Conservation (phyloP, 1,140 invertebrate genomes). For the Dendrolimus kikuchii region DNA sequence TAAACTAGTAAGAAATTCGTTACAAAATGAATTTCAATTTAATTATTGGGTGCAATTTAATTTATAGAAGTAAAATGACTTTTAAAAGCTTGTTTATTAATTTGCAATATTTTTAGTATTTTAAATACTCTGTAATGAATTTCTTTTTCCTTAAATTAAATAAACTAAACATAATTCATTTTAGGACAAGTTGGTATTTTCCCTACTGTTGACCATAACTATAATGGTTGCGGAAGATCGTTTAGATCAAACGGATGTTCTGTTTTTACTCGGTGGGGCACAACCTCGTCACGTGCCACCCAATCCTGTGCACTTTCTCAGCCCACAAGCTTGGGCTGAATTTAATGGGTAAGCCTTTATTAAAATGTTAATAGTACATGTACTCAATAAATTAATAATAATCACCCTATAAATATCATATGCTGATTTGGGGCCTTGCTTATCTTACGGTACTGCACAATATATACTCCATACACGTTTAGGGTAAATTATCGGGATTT, state of each 20-base stretch:
- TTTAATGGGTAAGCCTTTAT: constrained; percentile 47
- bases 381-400: too few relatives aligned
- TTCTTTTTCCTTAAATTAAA: too few relatives aligned
- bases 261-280: constrained; percentile 92
- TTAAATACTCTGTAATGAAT: background rate
- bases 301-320: constrained; percentile 52
- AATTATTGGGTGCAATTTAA: too few relatives aligned
- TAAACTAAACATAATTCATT: background rate
- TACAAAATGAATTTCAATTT: too few relatives aligned
- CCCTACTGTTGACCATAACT: constrained; percentile 88
- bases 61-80: too few relatives aligned
- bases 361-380: background rate
- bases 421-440: too few relatives aligned
- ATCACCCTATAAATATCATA: too few relatives aligned
- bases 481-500: too few relatives aligned
- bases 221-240: constrained; percentile 81
- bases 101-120: background rate
- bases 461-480: too few relatives aligned
- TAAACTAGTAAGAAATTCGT: too few relatives aligned
- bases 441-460: too few relatives aligned
- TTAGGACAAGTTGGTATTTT: constrained; percentile 92
- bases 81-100: background rate
- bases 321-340: constrained; percentile 87
- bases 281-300: constrained; percentile 35
- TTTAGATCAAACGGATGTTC: constrained; percentile 84